Evolutionary conservation across 2,797 vertebrate species (phyloP).

Genomic region (Anas capensis): DNA sequence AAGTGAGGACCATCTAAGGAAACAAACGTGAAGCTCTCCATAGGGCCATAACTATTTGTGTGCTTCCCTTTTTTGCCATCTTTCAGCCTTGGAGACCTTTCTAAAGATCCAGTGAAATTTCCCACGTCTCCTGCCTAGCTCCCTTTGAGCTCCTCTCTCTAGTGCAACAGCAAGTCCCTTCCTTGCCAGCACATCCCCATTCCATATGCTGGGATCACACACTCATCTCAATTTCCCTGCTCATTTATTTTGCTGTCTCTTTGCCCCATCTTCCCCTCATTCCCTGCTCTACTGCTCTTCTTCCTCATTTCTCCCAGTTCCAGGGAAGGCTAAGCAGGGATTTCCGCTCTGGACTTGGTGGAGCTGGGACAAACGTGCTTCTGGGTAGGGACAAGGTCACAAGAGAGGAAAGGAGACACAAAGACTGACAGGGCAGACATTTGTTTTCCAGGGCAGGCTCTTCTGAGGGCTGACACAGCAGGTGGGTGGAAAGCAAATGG

Average conservation of each 20-base stretch:
- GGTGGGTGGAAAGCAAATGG: not conserved
- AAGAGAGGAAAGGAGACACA: not conserved
- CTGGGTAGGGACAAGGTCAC: not conserved
- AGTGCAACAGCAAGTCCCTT: not conserved
- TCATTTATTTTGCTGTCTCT: not conserved
- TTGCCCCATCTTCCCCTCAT: not conserved
- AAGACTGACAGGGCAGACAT: not conserved
- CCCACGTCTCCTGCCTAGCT: not conserved
- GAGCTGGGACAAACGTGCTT: not conserved
- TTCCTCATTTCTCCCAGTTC: not conserved
- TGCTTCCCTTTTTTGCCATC: not conserved
- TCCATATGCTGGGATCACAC: not conserved
- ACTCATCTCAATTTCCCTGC: not conserved
- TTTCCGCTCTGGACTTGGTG: not conserved
- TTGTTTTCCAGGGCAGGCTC: not conserved
- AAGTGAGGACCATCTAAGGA: not conserved
- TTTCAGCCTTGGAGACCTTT: not conserved
- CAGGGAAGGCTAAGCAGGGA: not conserved
- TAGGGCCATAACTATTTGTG: not conserved
- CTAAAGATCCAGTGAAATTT: not conserved
- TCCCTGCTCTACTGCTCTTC: not conserved
- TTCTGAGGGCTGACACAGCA: not conserved
- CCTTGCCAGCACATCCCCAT: not conserved
- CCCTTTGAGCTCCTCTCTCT: not conserved
- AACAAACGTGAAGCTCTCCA: not conserved